Percentiles rank a stretch among this genome's conserved stretches.
Evolutionary conservation across 1,140 invertebrate species (phyloP).

Genomic region (Sarcophaga peregrina): DNA sequence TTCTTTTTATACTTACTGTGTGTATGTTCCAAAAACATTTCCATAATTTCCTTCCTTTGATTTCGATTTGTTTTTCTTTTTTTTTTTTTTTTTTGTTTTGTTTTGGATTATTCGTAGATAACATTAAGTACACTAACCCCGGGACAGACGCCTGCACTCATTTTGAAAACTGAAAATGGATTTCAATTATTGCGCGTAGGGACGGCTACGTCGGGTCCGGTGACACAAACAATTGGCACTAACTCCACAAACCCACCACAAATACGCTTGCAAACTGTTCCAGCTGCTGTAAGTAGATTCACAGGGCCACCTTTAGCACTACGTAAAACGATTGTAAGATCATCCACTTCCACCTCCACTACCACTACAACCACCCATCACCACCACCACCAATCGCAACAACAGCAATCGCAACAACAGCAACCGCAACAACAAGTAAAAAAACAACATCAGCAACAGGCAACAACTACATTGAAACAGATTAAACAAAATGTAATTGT

Average conservation of each 20-base stretch:
- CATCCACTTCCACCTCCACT: constrained; percentile 56
- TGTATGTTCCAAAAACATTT: neutral
- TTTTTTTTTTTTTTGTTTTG: constrained; percentile 44
- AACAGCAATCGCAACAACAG: constrained; percentile 53
- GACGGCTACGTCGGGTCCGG: constrained; percentile 73
- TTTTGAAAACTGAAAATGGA: constrained; percentile 95
- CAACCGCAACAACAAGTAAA: constrained; percentile 60
- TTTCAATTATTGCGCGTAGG: constrained; percentile 90
- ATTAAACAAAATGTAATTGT: constrained; percentile 66
- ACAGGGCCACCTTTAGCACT: constrained; percentile 72
- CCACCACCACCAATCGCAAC: constrained; percentile 59
- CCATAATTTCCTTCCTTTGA: constrained; percentile 26
- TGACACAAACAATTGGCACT: constrained; percentile 66
- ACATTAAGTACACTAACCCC: constrained; percentile 86
- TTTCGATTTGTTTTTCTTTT: constrained; percentile 35
- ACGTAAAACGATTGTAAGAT: constrained; percentile 70
- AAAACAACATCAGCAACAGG: constrained; percentile 51
- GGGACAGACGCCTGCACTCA: constrained; percentile 82
- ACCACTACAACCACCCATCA: constrained; percentile 53
- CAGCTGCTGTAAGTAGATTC: constrained; percentile 72
- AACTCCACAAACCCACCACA: constrained; percentile 64
- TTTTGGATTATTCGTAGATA: constrained; percentile 72
- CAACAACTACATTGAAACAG: constrained; percentile 54
- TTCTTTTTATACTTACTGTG: neutral
- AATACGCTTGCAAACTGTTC: constrained; percentile 71